phyloP scores from a whole-genome alignment of 2,888 invertebrate species.

The Sceliomorpha sp. region DNA sequence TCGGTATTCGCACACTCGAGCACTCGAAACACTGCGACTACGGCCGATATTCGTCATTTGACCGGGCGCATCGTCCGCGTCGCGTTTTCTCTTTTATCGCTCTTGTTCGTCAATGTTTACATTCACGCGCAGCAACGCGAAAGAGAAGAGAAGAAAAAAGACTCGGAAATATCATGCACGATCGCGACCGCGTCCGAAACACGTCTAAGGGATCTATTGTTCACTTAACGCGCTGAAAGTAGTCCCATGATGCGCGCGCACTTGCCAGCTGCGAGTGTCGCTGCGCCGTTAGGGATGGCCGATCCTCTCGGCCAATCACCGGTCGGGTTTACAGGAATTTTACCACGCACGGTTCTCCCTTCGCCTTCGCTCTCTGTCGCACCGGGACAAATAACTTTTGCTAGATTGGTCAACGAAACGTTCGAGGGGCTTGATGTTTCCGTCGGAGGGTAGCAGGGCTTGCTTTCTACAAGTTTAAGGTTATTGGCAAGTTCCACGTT shows the following conservation, averaged over 20 bases:
- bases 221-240: conserved; percentile 79
- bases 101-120: conserved; percentile 62
- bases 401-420: no score
- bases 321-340: conserved; percentile 45
- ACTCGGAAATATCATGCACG: conserved; percentile 70
- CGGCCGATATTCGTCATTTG: conserved; percentile 59
- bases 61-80: conserved; percentile 66
- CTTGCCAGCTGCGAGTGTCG: conserved; percentile 68
- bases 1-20: conserved; percentile 68
- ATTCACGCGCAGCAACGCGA: conserved; percentile 61
- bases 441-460: no score
- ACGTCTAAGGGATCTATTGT: conserved; percentile 79
- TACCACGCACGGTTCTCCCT: conserved; percentile 29
- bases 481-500: no score
- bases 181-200: conserved; percentile 78
- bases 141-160: conserved; percentile 60
- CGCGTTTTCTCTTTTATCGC: conserved; percentile 41
- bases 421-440: no score
- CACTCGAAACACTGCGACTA: conserved; percentile 65
- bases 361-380: conserved; percentile 2
- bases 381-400: conserved; percentile 1
- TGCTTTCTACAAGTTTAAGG: no score
- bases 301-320: conserved; percentile 62
- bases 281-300: conserved; percentile 67
- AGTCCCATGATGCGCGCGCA: conserved; percentile 78